phyloP scores from a whole-genome alignment of 2,797 vertebrate genomes.

The Sebastiscus albofasciatus region DNA sequence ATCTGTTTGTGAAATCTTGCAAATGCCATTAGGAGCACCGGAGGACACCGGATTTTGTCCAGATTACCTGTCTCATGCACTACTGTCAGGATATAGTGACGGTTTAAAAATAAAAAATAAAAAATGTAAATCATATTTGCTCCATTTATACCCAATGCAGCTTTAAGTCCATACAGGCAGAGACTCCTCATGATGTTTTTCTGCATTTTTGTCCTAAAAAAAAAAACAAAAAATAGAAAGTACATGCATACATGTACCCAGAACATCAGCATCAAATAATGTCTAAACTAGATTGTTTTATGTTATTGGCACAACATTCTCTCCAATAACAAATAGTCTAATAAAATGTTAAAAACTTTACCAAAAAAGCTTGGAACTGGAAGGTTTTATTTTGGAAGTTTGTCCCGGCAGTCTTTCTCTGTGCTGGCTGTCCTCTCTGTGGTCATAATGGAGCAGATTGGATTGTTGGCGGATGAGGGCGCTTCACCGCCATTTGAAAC shows the following conservation, averaged over 20 bases:
- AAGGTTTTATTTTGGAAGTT: slow-evolving; percentile 63
- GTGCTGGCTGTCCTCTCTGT: slow-evolving; percentile 17
- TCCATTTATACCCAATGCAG: too few relatives aligned
- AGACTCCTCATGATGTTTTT: background rate
- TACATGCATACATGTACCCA: background rate
- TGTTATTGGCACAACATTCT: background rate
- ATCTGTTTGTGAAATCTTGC: too few relatives aligned
- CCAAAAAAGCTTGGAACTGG: background rate
- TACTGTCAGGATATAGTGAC: too few relatives aligned
- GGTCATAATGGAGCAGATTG: slow-evolving; percentile 43
- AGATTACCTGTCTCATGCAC: too few relatives aligned
- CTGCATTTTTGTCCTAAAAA: background rate
- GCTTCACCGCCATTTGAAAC: slow-evolving; percentile 67
- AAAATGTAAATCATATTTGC: too few relatives aligned
- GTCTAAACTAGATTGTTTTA: background rate
- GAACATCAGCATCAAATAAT: background rate
- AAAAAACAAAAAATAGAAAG: too few relatives aligned
- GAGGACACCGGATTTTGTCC: too few relatives aligned
- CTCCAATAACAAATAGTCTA: background rate
- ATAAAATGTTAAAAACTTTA: background rate
- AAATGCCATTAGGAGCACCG: too few relatives aligned
- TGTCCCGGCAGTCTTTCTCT: slow-evolving; percentile 21
- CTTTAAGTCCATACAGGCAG: background rate
- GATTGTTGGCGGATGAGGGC: slow-evolving; percentile 73
- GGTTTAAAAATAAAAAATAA: too few relatives aligned